Evolutionary conservation across 1,140 invertebrate species (phyloP).

Genomic region (Drosophila malerkotliana): DNA sequence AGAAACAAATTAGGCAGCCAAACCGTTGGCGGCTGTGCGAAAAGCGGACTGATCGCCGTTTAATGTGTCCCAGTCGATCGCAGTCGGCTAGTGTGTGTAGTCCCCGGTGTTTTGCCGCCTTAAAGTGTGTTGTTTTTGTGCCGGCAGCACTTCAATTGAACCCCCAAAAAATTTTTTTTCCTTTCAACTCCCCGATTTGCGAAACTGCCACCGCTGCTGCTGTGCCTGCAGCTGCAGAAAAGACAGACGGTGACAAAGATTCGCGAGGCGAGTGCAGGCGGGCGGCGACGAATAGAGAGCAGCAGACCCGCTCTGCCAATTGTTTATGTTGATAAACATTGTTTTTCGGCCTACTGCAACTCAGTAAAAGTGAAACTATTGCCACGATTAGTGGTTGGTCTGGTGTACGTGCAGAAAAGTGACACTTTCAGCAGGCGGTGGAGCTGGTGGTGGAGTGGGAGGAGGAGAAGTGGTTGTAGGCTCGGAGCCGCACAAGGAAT

Average conservation of each 20-base stretch:
- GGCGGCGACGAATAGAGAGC: conserved; percentile 1
- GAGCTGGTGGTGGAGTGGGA: conserved; percentile 19
- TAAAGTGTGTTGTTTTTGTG: conserved; percentile 59
- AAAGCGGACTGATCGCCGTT: conserved; percentile 15
- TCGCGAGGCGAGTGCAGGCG: conserved; percentile 14
- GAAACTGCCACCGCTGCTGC: conserved; percentile 22
- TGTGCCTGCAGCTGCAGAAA: conserved; percentile 1
- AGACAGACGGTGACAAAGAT: conserved; percentile 50
- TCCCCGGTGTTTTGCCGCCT: conserved; percentile 13
- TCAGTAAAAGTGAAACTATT: conserved; percentile 18
- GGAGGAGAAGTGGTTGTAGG: conserved; percentile 22
- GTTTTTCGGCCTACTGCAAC: conserved; percentile 2
- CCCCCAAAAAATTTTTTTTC: conserved; percentile 44
- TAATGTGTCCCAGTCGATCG: conserved; percentile 29
- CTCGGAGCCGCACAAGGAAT: conserved; percentile 36
- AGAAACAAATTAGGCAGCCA: conserved; percentile 54
- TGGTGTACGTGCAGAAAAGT: conserved; percentile 57
- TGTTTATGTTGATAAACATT: conserved; percentile 35
- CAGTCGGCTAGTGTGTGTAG: conserved; percentile 11
- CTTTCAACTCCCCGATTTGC: conserved; percentile 16
- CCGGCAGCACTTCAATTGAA: conserved; percentile 58
- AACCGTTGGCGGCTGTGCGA: conserved; percentile 50
- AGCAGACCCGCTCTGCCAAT: conserved; percentile 9
- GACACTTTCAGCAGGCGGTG: conserved; percentile 25
- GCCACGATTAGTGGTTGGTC: conserved; percentile 33